Percentiles rank a stretch among this genome's conserved stretches.
Conservation (phyloP, 2,888 invertebrate genomes). For the Xiphydria camelus region DNA sequence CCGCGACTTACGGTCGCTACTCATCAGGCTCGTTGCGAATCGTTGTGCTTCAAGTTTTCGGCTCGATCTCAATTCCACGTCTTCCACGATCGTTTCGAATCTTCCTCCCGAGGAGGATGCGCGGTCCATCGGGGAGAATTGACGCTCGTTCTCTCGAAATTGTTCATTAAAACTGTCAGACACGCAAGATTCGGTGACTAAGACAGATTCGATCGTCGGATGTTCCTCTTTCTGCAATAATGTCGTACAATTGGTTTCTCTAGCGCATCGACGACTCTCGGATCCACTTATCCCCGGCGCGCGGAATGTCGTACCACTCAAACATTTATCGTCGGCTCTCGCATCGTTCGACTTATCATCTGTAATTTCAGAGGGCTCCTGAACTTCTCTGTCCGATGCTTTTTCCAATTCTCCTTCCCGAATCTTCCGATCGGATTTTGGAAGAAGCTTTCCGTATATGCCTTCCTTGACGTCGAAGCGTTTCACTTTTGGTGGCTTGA, state of each 20-base stretch:
- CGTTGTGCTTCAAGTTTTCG: constrained; percentile 17
- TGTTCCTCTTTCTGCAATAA: too few species aligned
- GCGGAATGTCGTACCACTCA: too few species aligned
- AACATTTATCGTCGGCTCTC: too few species aligned
- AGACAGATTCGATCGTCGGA: background rate
- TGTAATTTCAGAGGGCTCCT: too few species aligned
- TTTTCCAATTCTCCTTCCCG: too few species aligned
- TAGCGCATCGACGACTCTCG: too few species aligned
- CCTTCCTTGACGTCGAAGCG: constrained; percentile 6
- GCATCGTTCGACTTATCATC: too few species aligned
- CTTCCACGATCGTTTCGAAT: constrained; percentile 42
- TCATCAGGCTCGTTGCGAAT: constrained; percentile 24
- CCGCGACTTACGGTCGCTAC: constrained; percentile 40
- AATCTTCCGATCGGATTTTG: too few species aligned
- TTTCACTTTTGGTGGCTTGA: background rate
- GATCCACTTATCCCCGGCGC: too few species aligned
- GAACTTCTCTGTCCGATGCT: too few species aligned
- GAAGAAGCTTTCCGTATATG: constrained; percentile 10
- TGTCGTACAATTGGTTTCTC: too few species aligned
- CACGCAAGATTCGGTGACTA: background rate
- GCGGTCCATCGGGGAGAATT: constrained; percentile 20
- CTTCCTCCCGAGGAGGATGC: constrained; percentile 43
- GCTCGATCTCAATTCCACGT: constrained; percentile 35
- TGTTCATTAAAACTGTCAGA: background rate
- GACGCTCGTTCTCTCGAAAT: constrained; percentile 10